Percentiles rank a stretch among this genome's conserved stretches.
phyloP scores from a whole-genome alignment of 1,140 invertebrate species.

The Homarus americanus region DNA sequence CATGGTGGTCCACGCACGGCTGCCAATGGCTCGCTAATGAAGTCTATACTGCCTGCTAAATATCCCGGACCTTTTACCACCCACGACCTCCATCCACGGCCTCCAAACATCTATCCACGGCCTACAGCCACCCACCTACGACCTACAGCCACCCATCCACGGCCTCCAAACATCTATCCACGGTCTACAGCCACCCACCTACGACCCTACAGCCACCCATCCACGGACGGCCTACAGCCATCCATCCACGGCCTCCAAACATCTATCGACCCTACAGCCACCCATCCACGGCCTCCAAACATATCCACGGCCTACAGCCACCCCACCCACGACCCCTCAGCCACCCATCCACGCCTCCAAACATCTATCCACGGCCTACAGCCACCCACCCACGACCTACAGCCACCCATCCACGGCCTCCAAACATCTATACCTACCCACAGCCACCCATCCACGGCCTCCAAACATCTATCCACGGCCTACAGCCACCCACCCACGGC shows the following conservation, averaged over 20 bases:
- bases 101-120: too few relatives aligned
- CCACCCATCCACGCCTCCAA: too few relatives aligned
- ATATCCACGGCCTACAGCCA: too few relatives aligned
- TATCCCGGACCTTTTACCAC: slow-evolving; percentile 35
- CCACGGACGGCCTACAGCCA: too few relatives aligned
- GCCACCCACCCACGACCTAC: not conserved
- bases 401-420: not conserved
- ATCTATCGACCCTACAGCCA: too few relatives aligned
- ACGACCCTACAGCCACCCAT: too few relatives aligned
- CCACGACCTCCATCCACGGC: not conserved
- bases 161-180: not conserved
- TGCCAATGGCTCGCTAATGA: slow-evolving; percentile 54
- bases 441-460: not conserved
- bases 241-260: too few relatives aligned
- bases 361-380: not conserved
- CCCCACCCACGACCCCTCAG: not conserved
- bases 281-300: too few relatives aligned
- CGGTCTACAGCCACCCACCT: not conserved
- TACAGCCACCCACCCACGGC: too few relatives aligned
- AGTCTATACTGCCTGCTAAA: slow-evolving; percentile 58
- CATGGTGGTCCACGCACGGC: slow-evolving; percentile 45
- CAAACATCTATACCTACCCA: not conserved
- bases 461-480: too few relatives aligned
- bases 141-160: not conserved
- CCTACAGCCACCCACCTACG: not conserved